Conservation (phyloP, 2,113 vertebrate genomes). For the Poeciliopsis prolifica region DNA sequence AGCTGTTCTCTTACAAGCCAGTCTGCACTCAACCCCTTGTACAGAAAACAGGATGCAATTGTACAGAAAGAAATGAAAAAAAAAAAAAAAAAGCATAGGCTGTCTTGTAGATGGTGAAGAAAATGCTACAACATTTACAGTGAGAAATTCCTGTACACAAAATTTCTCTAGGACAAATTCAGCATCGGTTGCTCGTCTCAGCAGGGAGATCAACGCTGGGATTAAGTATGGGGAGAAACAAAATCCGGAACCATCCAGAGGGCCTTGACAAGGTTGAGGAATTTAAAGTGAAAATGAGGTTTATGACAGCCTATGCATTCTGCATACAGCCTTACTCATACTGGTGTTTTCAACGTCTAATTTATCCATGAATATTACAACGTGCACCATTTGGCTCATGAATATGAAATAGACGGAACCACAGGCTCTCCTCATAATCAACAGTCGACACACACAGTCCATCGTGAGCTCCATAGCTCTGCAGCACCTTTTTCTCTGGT, state of each 20-base stretch:
- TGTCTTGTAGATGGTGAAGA: conserved; percentile 1
- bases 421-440: conserved; percentile 68
- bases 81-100: neutral
- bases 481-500: conserved; percentile 54
- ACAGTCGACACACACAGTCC: conserved; percentile 67
- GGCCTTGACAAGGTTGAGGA: conserved; percentile 16
- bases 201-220: conserved; percentile 8
- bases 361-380: conserved; percentile 77
- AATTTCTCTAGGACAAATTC: conserved; percentile 7
- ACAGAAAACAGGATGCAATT: conserved; percentile 48
- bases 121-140: conserved; percentile 7
- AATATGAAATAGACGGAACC: conserved; percentile 75
- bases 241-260: conserved; percentile 2
- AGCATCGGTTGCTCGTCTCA: conserved; percentile 7
- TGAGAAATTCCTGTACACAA: conserved; percentile 1
- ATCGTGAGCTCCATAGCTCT: conserved; percentile 44
- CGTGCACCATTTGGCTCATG: conserved; percentile 77
- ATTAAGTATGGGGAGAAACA: conserved; percentile 21
- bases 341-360: conserved; percentile 71
- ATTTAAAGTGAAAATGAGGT: conserved; percentile 36
- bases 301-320: conserved; percentile 37
- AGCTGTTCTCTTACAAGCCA: conserved; percentile 56
- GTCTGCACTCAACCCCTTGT: conserved; percentile 42
- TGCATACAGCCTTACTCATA: conserved; percentile 41
- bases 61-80: neutral